Evolutionary conservation across 2,113 vertebrate genomes (phyloP), one percentile per base, ranked within the genome.

Genomic region (Bubo blakistoni): DNA sequence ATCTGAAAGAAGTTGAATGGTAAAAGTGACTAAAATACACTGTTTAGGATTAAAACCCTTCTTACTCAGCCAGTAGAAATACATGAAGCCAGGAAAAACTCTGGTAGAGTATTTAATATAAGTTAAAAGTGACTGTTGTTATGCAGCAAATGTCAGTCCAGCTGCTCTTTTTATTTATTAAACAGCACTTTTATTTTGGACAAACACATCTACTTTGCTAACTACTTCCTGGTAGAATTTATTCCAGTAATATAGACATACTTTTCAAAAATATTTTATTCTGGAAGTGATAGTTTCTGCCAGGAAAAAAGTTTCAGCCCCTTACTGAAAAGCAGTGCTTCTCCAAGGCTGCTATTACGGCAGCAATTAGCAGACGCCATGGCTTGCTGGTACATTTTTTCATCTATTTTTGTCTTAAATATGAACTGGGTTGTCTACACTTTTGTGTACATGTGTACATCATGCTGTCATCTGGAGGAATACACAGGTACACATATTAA

Each of bases 81-180:
- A 73, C 40, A 70, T 1, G 36, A 77, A 92, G 93, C 76, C 58
- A 92, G 88, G 66, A 88, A 88, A 73, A 83, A 40, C 81, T 88
- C 79, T 49, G 71, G 71, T 73, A 14, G 66, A 67, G 66, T 40
- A 32, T 77, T 90, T 80, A 91, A 61, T 34, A 3, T 24, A 74
- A 91, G 85, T 95, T 90, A 63, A 54, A 93, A 80, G 54, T 36
- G 77, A 63, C 80, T 74, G 69, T 78, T 90, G 58, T 57, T 79
- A 65, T 1, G 36, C 70, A 85, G 78, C 74, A 85, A 92, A 92
- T 46, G 78, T 62, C 89, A 85, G 55, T 26, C 72, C 94, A 92
- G 85, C 84, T 88, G 92, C 84, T 91, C 83, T 70, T 90, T 57
- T 65, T 91, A 54, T 86, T 81, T 81, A 77, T 85, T 73, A 91